These are phyloP conservation scores for Athrips mouffetella DNA, from an alignment of 2,888 invertebrate species.

Conservation along the genomic window DNA sequence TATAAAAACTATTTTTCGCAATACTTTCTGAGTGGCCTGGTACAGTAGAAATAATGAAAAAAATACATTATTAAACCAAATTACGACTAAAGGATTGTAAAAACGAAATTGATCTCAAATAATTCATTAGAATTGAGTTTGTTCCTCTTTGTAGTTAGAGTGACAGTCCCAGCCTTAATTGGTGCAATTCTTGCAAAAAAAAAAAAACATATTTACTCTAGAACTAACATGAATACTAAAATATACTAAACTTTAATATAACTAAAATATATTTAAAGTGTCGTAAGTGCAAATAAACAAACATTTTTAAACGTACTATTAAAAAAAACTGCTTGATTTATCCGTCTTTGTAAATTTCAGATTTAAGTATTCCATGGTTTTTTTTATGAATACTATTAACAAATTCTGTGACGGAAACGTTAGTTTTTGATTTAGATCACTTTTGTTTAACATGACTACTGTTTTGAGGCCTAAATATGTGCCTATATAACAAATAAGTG, in stretches of 20 bases:
- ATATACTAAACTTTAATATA: background rate
- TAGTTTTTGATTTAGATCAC: no score
- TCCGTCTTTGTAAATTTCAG: no score
- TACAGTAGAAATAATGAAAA: background rate
- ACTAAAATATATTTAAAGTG: background rate
- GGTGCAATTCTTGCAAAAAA: slow-evolving; percentile 37
- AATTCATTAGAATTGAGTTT: slow-evolving; percentile 46
- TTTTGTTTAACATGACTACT: no score
- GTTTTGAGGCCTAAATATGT: no score
- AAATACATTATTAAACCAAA: slow-evolving; percentile 32
- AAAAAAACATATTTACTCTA: background rate
- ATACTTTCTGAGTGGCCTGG: background rate
- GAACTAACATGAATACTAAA: background rate
- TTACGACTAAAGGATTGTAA: slow-evolving; percentile 40
- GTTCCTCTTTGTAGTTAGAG: slow-evolving; percentile 60
- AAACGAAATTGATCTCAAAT: slow-evolving; percentile 61
- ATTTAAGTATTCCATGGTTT: no score
- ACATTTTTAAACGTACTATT: no score
- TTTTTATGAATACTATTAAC: no score
- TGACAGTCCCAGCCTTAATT: slow-evolving; percentile 47
- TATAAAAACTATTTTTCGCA: no score
- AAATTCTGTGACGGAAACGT: no score
- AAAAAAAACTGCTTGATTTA: no score
- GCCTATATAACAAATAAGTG: no score
- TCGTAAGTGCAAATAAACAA: background rate